Percentiles rank a stretch among this genome's conserved stretches.
Conservation (phyloP, 2,113 vertebrate genomes). For the Glaucidium brasilianum region DNA sequence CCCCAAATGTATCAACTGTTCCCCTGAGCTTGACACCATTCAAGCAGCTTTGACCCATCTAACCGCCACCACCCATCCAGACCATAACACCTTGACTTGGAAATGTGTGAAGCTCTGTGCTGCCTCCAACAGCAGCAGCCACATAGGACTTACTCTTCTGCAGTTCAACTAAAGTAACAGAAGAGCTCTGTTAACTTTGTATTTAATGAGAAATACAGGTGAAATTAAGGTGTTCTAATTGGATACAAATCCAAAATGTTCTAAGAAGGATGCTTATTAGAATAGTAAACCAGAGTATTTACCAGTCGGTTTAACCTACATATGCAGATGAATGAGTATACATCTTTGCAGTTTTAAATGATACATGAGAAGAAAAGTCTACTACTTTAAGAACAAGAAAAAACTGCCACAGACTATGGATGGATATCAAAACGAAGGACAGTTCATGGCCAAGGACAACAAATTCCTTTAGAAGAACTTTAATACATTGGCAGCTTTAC, state of each 20-base stretch:
- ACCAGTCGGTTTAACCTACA: not conserved
- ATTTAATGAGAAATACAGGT: not conserved
- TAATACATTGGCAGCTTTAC: not conserved
- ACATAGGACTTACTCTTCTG: not conserved
- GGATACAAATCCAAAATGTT: not conserved
- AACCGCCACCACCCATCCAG: not conserved
- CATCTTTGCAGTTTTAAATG: not conserved
- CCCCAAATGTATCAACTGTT: not conserved
- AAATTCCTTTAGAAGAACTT: not conserved
- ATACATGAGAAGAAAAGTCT: not conserved
- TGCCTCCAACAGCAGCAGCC: not conserved
- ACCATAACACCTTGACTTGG: not conserved
- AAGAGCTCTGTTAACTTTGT: not conserved
- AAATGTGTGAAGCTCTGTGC: not conserved
- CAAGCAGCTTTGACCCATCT: not conserved
- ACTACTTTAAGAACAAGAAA: not conserved
- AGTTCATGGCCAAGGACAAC: not conserved
- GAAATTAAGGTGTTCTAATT: not conserved
- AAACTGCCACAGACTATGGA: not conserved
- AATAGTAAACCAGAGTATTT: not conserved
- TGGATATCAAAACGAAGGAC: accelerated
- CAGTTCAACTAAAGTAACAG: not conserved
- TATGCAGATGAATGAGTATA: not conserved
- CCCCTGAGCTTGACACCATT: not conserved
- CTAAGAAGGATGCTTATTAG: not conserved